phyloP scores from a whole-genome alignment of 2,113 vertebrate species.

The Mesoclemmys tuberculata region DNA sequence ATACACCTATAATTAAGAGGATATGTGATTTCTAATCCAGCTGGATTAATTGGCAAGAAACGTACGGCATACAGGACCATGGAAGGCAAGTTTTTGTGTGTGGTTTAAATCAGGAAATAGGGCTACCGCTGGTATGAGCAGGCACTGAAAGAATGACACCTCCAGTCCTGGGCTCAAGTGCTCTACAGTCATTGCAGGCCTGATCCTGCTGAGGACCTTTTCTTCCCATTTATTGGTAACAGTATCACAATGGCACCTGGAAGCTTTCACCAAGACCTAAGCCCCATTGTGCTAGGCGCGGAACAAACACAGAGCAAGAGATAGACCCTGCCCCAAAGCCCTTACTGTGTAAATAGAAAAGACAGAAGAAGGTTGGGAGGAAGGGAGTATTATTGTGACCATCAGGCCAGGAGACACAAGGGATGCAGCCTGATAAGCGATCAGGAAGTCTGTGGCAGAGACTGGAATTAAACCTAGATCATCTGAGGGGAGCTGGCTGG shows the following conservation, averaged over 20 bases:
- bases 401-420: not conserved
- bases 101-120: slow-evolving; percentile 52
- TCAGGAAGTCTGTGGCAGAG: not conserved
- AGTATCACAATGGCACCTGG: not conserved
- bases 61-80: slow-evolving; percentile 68
- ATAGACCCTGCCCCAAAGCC: not conserved
- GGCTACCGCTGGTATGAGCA: not conserved
- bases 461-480: not conserved
- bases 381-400: not conserved
- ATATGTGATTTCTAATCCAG: slow-evolving; percentile 75
- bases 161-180: not conserved
- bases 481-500: not conserved
- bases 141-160: slow-evolving; percentile 7
- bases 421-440: not conserved
- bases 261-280: not conserved
- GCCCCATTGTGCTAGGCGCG: not conserved
- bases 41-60: slow-evolving; percentile 74
- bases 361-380: not conserved
- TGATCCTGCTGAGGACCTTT: not conserved
- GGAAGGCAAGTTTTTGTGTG: slow-evolving; percentile 67
- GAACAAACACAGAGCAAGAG: not conserved
- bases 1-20: slow-evolving; percentile 76
- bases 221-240: not conserved
- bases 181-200: not conserved
- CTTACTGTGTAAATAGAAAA: not conserved